Percentiles rank a stretch among this genome's conserved stretches.
Conservation (phyloP, 2,113 vertebrate species). For the Hippocampus mohnikei region DNA sequence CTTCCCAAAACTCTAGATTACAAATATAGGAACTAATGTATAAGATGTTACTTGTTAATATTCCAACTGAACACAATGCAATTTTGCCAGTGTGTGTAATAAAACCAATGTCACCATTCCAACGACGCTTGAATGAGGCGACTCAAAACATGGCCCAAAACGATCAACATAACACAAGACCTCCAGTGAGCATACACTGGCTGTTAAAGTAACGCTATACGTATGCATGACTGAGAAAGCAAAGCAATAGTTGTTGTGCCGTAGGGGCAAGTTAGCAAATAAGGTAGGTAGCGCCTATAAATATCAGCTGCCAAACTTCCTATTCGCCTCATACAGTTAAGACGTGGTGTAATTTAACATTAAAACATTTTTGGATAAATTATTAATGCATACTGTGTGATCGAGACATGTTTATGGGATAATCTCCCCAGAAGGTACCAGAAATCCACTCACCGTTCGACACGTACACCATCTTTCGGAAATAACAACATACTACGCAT, state of each 20-base stretch:
- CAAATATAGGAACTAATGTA: too few species aligned
- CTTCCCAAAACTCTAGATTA: not conserved
- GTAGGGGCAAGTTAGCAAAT: constrained; percentile 4
- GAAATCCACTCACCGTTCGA: constrained; percentile 81
- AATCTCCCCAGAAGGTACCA: not conserved
- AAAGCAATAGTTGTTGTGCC: not conserved
- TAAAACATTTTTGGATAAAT: not conserved
- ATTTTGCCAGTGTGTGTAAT: not conserved
- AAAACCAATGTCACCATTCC: not conserved
- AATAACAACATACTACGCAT: not conserved
- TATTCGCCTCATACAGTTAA: not conserved
- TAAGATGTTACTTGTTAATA: too few species aligned
- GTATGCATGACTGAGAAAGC: not conserved
- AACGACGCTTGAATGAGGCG: not conserved
- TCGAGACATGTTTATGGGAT: not conserved
- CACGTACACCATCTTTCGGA: constrained; percentile 84
- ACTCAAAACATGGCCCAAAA: not conserved
- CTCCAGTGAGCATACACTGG: not conserved
- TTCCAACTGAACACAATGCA: too few species aligned
- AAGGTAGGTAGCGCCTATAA: constrained; percentile 3
- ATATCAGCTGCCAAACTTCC: not conserved
- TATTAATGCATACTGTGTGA: not conserved
- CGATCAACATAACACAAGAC: not conserved
- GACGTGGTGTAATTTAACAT: not conserved
- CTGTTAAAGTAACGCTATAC: not conserved